These are phyloP conservation scores for Adelognathus sp. DNA, from an alignment of 2,888 invertebrate genomes.

Conservation along the genomic window DNA sequence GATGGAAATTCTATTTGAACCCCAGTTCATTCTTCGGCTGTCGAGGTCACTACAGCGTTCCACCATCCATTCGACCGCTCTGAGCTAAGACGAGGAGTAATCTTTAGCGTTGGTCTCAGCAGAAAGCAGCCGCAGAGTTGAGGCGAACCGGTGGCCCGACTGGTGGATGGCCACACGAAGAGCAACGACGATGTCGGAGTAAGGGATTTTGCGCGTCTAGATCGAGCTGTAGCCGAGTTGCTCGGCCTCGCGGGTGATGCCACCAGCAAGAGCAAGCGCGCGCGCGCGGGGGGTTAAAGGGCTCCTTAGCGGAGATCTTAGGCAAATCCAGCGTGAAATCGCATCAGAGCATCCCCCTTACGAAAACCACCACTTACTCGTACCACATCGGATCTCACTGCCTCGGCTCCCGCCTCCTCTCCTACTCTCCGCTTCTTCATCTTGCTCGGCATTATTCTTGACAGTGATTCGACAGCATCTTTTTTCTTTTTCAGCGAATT, in stretches of 20 bases:
- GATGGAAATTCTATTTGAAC: neutral
- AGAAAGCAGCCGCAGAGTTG: slow-evolving; percentile 13
- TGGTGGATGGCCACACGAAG: slow-evolving; percentile 50
- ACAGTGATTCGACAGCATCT: neutral
- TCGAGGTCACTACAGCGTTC: slow-evolving; percentile 48
- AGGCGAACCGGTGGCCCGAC: slow-evolving; percentile 19
- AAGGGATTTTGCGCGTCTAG: slow-evolving; percentile 48
- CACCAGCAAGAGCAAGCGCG: slow-evolving; percentile 4
- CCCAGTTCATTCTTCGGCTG: neutral
- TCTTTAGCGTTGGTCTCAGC: slow-evolving; percentile 25
- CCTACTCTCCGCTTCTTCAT: slow-evolving; percentile 50
- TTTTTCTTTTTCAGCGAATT: slow-evolving; percentile 25
- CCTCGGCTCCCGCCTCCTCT: slow-evolving; percentile 29
- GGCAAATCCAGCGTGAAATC: slow-evolving; percentile 87
- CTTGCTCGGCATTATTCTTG: slow-evolving; percentile 43
- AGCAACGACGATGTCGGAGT: slow-evolving; percentile 44
- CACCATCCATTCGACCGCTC: slow-evolving; percentile 55
- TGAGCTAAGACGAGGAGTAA: slow-evolving; percentile 50
- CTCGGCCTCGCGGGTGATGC: slow-evolving; percentile 40
- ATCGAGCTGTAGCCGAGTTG: slow-evolving; percentile 33
- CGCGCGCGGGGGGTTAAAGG: slow-evolving; percentile 72
- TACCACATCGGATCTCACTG: slow-evolving; percentile 66
- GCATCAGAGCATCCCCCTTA: slow-evolving; percentile 83
- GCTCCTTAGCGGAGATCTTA: slow-evolving; percentile 84
- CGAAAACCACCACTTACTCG: slow-evolving; percentile 80